phyloP scores from a whole-genome alignment of 2,113 vertebrate genomes.

The Anguilla japonica region DNA sequence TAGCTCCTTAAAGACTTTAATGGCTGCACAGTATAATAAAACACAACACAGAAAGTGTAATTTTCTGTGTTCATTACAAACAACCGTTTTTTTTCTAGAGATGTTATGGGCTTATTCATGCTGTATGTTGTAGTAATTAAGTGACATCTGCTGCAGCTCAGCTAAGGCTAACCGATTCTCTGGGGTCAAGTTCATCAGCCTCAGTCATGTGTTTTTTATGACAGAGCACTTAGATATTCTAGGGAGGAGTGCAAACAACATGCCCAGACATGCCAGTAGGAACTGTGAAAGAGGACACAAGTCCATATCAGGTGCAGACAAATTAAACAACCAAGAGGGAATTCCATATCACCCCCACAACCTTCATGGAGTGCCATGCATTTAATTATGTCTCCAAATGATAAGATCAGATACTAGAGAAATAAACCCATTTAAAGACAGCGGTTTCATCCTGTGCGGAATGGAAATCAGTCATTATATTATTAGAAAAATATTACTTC shows the following conservation, averaged over 20 bases:
- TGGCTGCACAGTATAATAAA: not conserved
- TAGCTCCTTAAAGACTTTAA: too few relatives aligned
- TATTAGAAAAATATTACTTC: not conserved
- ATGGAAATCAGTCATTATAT: not conserved
- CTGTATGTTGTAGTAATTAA: constrained; percentile 15
- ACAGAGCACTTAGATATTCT: not conserved
- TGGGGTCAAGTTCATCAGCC: constrained; percentile 26
- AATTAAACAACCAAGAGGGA: not conserved
- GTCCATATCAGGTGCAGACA: not conserved
- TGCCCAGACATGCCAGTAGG: constrained; percentile 46
- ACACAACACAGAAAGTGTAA: too few relatives aligned
- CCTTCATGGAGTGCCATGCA: not conserved
- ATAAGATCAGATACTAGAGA: not conserved
- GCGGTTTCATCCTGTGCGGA: not conserved
- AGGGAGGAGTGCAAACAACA: constrained; percentile 28
- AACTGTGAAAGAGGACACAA: not conserved
- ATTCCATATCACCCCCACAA: not conserved
- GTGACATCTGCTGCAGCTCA: constrained; percentile 39
- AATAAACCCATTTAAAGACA: not conserved
- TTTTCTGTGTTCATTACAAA: not conserved
- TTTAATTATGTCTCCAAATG: not conserved
- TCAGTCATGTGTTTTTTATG: constrained; percentile 1
- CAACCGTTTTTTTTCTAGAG: not conserved
- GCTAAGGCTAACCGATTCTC: constrained; percentile 29
- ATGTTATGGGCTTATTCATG: not conserved